A percentile compares a stretch with the other conserved stretches of the same genome.
These are phyloP conservation scores for Novumbra hubbsi DNA, from an alignment of 2,797 vertebrate species.

Conservation along the genomic window DNA sequence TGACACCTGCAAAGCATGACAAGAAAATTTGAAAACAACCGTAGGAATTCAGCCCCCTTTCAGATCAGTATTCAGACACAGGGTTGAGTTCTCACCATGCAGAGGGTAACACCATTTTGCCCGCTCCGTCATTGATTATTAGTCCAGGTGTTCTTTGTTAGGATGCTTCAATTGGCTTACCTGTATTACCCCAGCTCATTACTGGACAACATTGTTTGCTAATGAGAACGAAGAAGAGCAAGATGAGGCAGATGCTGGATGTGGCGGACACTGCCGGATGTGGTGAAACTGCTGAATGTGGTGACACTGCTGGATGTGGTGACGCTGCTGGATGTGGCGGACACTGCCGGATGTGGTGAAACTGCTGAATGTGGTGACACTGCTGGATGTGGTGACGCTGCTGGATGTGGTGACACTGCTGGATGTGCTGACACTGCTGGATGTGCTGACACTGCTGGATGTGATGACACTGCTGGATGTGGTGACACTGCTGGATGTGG, in stretches of 20 bases:
- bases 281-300: too few relatives aligned
- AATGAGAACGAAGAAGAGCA: neutral
- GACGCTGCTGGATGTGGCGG: neutral
- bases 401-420: too few relatives aligned
- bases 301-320: too few relatives aligned
- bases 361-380: too few relatives aligned
- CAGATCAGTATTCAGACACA: constrained; percentile 8
- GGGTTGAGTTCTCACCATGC: neutral
- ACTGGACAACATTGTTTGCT: neutral
- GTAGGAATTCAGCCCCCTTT: neutral
- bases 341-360: neutral
- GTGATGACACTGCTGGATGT: neutral
- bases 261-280: too few relatives aligned
- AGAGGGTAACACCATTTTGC: neutral
- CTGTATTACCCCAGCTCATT: neutral
- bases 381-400: neutral
- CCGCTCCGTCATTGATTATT: constrained; percentile 1
- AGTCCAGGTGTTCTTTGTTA: constrained; percentile 1
- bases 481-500: neutral
- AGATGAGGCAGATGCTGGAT: neutral
- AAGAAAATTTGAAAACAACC: neutral
- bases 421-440: neutral
- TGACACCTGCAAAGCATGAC: too few relatives aligned
- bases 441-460: too few relatives aligned
- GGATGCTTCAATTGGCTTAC: neutral